Evolutionary conservation across 2,797 vertebrate species (phyloP), one percentile per base, ranked within the genome.

Genomic region (Denticeps clupeoides): DNA sequence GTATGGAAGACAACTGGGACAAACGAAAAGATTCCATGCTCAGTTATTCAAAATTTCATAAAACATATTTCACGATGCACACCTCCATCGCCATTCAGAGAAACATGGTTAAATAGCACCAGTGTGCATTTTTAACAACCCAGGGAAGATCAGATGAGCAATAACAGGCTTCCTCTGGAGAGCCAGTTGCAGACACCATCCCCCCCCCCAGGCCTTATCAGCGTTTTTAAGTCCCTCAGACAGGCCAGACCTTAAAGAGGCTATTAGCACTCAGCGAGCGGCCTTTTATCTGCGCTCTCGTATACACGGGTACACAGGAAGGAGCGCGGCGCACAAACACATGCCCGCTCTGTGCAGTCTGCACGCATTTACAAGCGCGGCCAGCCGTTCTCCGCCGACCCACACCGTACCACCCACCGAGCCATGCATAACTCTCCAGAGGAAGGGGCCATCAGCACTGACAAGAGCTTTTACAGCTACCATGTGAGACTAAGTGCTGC

Each of bases 391-490:
- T 48, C 50, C 19, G 56, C 67, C 61, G 52, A 23, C 11, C 8
- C 37, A 18, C 46, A 40, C 35, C 64, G 54, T 16, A 12, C 59
- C 45, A 77, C 73, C 81, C 82, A 82, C 80, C 78, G 77, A 82
- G 75, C 69, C 72, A n/a, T n/a, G n/a, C n/a, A n/a, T n/a, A n/a
- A n/a, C n/a, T n/a, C n/a, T n/a, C n/a, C 64, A 51, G 65, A 60
- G 62, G 66, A 72, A 15, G 73, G 73, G 72, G 67, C 69, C 76
- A 72, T 78, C 73, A 78, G 70, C 18, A 67, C 64, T 72, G 73
- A 78, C 70, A 75, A 72, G 62, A 63, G 78, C 79, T 75, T 79
- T 82, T 78, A 73, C 72, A 70, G 80, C 79, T 78, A 77, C 77
- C 67, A 75, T 77, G 74, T 70, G 62, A 71, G 64, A 72, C 58